These are phyloP conservation scores for Parasteatoda tepidariorum DNA, from an alignment of 1,140 invertebrate genomes.

Conservation along the genomic window DNA sequence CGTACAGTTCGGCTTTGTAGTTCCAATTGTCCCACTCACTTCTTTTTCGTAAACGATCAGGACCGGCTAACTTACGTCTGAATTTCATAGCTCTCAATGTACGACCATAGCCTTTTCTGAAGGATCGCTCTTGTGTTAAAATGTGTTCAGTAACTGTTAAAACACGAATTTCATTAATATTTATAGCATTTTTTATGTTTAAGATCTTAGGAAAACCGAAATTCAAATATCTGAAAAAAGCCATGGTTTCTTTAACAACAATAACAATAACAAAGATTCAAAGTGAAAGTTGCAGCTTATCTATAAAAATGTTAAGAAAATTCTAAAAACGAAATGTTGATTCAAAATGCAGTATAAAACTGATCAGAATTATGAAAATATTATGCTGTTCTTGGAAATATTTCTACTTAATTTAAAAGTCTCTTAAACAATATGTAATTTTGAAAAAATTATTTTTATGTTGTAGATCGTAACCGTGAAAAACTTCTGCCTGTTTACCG, in stretches of 20 bases:
- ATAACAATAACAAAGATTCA: too few species aligned
- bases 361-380: too few species aligned
- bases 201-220: neutral
- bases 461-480: too few species aligned
- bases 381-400: too few species aligned
- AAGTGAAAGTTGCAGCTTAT: too few species aligned
- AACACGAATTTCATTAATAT: neutral
- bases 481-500: too few species aligned
- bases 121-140: neutral
- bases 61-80: conserved; percentile 25
- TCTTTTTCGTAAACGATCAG: conserved; percentile 9
- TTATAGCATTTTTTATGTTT: neutral
- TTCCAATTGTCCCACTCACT: conserved; percentile 74
- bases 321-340: too few species aligned
- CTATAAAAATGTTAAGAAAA: too few species aligned
- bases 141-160: neutral
- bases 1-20: conserved; percentile 86
- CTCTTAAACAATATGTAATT: too few species aligned
- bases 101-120: neutral
- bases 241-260: neutral
- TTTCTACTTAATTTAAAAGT: too few species aligned
- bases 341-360: too few species aligned
- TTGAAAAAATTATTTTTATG: too few species aligned
- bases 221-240: conserved; percentile 2
- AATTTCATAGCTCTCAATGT: conserved; percentile 29